These are phyloP conservation scores for Patella depressa DNA, from an alignment of 2,888 invertebrate genomes.

Conservation along the genomic window DNA sequence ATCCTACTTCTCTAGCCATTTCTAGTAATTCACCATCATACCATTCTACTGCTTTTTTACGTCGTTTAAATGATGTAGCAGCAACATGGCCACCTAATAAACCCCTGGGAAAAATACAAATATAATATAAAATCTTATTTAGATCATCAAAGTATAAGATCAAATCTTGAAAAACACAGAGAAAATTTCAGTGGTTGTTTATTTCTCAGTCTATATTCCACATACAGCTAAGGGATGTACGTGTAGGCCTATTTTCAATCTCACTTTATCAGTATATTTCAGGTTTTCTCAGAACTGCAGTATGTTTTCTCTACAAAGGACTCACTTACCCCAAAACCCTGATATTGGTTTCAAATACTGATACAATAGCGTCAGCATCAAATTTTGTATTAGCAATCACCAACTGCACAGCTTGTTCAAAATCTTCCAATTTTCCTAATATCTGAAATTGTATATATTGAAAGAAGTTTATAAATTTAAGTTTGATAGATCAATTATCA, in stretches of 20 bases:
- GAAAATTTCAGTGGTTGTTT: too few species aligned
- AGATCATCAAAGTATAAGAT: not conserved
- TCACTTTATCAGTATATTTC: too few species aligned
- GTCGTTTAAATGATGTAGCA: constrained; percentile 84
- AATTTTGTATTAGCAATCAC: constrained; percentile 90
- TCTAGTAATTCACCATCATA: constrained; percentile 85
- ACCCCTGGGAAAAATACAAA: constrained; percentile 76
- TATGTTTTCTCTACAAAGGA: not conserved
- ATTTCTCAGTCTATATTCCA: too few species aligned
- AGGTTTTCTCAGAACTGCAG: too few species aligned
- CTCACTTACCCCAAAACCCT: constrained; percentile 89
- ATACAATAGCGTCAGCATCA: constrained; percentile 94
- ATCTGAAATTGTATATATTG: constrained; percentile 72
- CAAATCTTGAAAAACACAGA: too few species aligned
- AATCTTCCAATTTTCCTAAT: constrained; percentile 92
- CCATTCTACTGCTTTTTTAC: constrained; percentile 73
- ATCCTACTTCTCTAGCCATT: constrained; percentile 93
- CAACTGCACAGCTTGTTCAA: constrained; percentile 89
- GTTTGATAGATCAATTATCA: too few species aligned
- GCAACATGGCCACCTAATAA: constrained; percentile 92
- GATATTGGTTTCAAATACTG: constrained; percentile 98
- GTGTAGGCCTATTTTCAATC: not conserved
- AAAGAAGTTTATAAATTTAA: too few species aligned
- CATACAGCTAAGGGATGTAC: too few species aligned
- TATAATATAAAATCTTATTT: not conserved